Base-by-base conservation (phyloP, 2,888 invertebrate genomes). In the Cancer borealis region DNA sequence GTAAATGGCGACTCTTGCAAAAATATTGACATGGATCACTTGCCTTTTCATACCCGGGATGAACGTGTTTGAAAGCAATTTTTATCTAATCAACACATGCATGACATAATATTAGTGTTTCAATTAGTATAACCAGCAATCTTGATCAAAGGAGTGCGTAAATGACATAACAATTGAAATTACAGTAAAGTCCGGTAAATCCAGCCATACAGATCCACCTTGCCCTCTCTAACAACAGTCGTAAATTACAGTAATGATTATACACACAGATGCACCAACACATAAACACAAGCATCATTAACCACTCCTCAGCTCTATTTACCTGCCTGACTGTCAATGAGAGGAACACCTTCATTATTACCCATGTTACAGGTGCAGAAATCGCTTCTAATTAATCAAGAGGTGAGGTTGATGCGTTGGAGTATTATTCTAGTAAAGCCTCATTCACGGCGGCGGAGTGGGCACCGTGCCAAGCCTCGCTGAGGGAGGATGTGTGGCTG, bases 311-410 rank as follows among this genome's bases (percentile, higher is more conserved):
- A 66, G 66, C 66, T n/a, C 66, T n/a, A 66, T 66, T 66, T n/a
- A 6, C 66, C n/a, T 21, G 66, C n/a, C 66, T 66, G 66, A 66
- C 17, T 66, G n/a, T 1, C 66, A 21, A n/a, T 21, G n/a, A 66
- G 66, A 21, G 66, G 66, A 66, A 66, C 66, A 17, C n/a, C 66
- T n/a, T 66, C 66, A 66, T 66, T 66, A 2, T 6, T 66, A 66
- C 21, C n/a, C n/a, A n/a, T n/a, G 66, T 66, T n/a, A n/a, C 66
- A 66, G 66, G 66, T 66, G 66, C 66, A 66, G 6, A 14, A 6
- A n/a, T 66, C 66, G 66, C 21, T 66, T n/a, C 66, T n/a, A 66
- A 66, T 66, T 66, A 66, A 66, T 66, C n/a, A 66, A n/a, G 66
- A 66, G 66, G n/a, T n/a, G 66, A 66, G n/a, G 66, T 66, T 21